Base-by-base conservation (phyloP, 2,888 invertebrate species). In the Troilus luridus region DNA sequence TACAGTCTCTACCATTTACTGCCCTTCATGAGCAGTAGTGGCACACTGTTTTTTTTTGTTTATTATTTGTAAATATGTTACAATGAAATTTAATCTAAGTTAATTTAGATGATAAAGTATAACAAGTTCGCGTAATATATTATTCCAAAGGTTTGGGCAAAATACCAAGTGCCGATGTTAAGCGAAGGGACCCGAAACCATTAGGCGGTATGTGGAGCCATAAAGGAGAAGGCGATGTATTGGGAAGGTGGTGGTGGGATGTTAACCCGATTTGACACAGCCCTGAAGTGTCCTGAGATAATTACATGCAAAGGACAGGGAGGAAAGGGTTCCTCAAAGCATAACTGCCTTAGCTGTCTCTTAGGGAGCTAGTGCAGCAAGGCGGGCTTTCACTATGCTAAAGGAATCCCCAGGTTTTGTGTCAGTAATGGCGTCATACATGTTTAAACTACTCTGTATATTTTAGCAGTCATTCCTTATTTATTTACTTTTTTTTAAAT, bases 221-320 rank as follows among this genome's bases (percentile, higher is more conserved):
- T 77, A 77, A 77, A 77, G 72, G 72, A 41, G 72, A 77, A 41
- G 41, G 72, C 14, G n/a, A 24, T 24, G 12, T 14, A 10, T 12
- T 7, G 12, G 14, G 72, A 14, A 27, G 27, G 41, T 2, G 17
- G 27, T 0, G 17, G 9, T 7, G 72, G 41, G 72, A 9, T 2
- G 72, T 41, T 77, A 77, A 77, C 72, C 72, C 41, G 72, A 77
- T 77, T 77, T 77, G 72, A 77, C 72, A 77, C 72, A 27, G 72
- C 72, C 19, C 72, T 10, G 41, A 77, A 77, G 72, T 77, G 85
- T 58, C 85, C 85, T 58, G 85, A 56, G 85, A 58, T 85, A 85
- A 85, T 85, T 85, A 85, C 56, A 85, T 85, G 85, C 56, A 85
- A 41, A 58, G 85, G 85, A 85, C 85, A 85, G 56, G 56, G 85